Conservation (phyloP, 2,797 vertebrate genomes). For the Rhynchonycteris naso region DNA sequence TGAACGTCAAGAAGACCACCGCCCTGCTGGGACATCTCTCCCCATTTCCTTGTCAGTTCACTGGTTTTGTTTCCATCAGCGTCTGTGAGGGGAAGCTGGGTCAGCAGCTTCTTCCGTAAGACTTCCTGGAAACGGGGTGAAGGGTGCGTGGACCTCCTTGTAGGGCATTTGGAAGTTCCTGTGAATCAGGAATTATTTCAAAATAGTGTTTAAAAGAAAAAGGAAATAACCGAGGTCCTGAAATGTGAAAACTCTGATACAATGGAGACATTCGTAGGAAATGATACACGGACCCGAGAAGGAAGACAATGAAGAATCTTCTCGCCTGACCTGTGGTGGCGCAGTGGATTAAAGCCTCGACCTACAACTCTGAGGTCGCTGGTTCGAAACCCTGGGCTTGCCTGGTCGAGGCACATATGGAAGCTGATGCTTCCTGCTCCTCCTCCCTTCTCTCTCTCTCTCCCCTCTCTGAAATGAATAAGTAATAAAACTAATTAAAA, state of each 20-base stretch:
- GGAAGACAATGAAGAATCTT: not conserved
- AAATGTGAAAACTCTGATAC: fast-evolving
- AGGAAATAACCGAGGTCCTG: too few relatives aligned
- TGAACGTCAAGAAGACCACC: not conserved
- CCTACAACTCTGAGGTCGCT: fast-evolving
- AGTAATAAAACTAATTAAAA: too few relatives aligned
- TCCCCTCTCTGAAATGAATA: too few relatives aligned
- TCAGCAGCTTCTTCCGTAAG: not conserved
- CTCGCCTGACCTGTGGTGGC: fast-evolving
- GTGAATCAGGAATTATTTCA: not conserved
- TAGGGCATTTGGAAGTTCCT: not conserved
- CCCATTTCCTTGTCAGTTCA: fast-evolving
- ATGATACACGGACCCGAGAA: not conserved
- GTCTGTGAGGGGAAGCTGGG: not conserved
- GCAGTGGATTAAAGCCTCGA: fast-evolving
- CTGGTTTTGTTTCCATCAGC: not conserved
- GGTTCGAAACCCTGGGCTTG: too few relatives aligned
- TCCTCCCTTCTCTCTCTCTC: not conserved
- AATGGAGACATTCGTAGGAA: not conserved
- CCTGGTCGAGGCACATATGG: too few relatives aligned
- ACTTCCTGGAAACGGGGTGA: not conserved
- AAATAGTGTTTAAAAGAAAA: too few relatives aligned
- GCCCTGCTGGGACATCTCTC: fast-evolving
- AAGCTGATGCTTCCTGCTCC: too few relatives aligned
- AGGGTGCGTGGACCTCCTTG: fast-evolving